Conservation (phyloP, 2,797 vertebrate species). For the Cephalopachus bancanus region DNA sequence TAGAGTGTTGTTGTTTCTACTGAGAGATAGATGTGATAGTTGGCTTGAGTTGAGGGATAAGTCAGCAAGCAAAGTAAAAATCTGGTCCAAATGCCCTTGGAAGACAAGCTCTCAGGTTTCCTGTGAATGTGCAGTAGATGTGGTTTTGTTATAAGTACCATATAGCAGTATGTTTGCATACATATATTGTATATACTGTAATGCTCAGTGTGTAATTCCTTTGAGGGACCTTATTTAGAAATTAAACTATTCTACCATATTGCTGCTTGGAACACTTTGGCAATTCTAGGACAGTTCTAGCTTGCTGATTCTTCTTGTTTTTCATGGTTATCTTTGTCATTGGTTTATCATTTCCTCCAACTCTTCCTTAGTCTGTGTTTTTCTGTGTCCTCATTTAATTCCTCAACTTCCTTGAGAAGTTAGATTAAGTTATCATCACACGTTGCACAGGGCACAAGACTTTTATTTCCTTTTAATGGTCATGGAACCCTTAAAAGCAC, state of each 20-base stretch:
- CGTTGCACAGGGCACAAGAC: background rate
- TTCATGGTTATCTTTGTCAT: background rate
- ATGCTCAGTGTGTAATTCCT: background rate
- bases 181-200: background rate
- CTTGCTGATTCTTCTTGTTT: background rate
- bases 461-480: background rate
- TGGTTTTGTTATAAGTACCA: background rate
- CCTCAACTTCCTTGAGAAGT: background rate
- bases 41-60: background rate
- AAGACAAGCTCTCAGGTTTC: background rate
- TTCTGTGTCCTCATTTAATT: background rate
- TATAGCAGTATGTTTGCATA: too few species aligned
- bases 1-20: background rate
- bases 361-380: conserved; percentile 11
- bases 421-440: background rate
- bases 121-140: background rate
- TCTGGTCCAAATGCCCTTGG: background rate
- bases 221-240: background rate
- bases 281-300: background rate
- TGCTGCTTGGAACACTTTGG: background rate
- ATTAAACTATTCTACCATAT: background rate
- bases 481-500: background rate
- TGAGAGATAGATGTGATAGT: background rate
- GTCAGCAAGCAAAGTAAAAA: background rate
- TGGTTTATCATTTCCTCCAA: background rate